phyloP scores from a whole-genome alignment of 2,888 invertebrate genomes.

The Scaptodrosophila latifasciaeformis region DNA sequence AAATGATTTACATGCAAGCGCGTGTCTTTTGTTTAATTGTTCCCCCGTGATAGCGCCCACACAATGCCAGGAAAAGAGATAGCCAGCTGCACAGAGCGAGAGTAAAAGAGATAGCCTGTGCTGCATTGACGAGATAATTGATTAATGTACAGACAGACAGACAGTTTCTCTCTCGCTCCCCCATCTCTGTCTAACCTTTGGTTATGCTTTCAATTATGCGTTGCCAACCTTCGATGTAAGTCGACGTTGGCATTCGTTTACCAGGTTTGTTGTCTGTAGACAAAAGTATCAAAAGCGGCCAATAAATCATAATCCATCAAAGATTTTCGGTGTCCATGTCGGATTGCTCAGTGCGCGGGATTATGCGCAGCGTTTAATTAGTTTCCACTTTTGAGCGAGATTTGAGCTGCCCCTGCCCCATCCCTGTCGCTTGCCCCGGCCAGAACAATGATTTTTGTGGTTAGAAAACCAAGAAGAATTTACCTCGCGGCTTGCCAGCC shows the following conservation, averaged over 20 bases:
- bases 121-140: slow-evolving; percentile 51
- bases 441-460: too few species aligned
- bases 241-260: slow-evolving; percentile 17
- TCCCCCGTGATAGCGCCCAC: slow-evolving; percentile 32
- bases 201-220: slow-evolving; percentile 60
- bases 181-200: slow-evolving; percentile 3
- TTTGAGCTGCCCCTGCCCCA: too few species aligned
- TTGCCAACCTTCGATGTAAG: slow-evolving; percentile 60
- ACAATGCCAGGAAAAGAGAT: slow-evolving; percentile 34
- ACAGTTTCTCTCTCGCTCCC: too few species aligned
- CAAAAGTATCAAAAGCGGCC: slow-evolving; percentile 23
- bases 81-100: neutral
- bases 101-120: slow-evolving; percentile 19
- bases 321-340: slow-evolving; percentile 55
- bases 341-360: neutral
- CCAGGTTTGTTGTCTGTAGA: too few species aligned
- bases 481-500: slow-evolving; percentile 42
- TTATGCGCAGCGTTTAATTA: slow-evolving; percentile 58
- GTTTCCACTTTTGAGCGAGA: too few species aligned
- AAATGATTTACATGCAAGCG: slow-evolving; percentile 63
- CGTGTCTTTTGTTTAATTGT: slow-evolving; percentile 67
- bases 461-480: too few species aligned
- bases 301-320: slow-evolving; percentile 70
- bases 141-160: slow-evolving; percentile 39
- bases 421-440: too few species aligned